A percentile compares a stretch with the other conserved stretches of the same genome.
Evolutionary conservation across 2,888 invertebrate genomes (phyloP).

Genomic region (Eustalomyia histrio): DNA sequence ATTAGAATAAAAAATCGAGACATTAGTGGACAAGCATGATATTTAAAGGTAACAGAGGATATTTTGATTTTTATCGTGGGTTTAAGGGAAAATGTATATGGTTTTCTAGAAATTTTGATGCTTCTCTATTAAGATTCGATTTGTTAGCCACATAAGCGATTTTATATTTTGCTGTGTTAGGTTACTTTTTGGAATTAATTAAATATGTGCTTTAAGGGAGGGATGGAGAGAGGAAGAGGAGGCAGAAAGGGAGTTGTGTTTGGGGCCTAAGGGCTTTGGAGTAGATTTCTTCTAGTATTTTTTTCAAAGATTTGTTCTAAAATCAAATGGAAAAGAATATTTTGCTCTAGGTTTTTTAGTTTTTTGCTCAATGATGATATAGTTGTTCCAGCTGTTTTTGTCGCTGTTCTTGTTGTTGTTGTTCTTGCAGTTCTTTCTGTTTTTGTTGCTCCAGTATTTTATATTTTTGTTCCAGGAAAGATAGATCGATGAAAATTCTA

Average conservation of each 20-base stretch:
- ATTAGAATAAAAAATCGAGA: constrained; percentile 20
- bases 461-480: constrained; percentile 88
- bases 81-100: not conserved
- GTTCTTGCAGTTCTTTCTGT: constrained; percentile 78
- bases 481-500: constrained; percentile 91
- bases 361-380: constrained; percentile 75
- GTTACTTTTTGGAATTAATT: constrained; percentile 3
- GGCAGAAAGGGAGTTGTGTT: constrained; percentile 2
- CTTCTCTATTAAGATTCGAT: not conserved
- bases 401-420: constrained; percentile 76
- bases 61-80: constrained; percentile 10
- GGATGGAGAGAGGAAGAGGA: too few species aligned
- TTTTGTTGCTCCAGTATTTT: constrained; percentile 83
- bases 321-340: constrained; percentile 42
- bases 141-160: constrained; percentile 59
- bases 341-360: constrained; percentile 58
- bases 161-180: constrained; percentile 11
- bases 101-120: not conserved
- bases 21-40: constrained; percentile 51
- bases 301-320: constrained; percentile 56
- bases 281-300: constrained; percentile 53
- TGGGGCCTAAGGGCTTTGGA: constrained; percentile 14
- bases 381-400: constrained; percentile 78
- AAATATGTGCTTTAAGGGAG: constrained; percentile 7
- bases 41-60: constrained; percentile 3